Evolutionary conservation across 2,113 vertebrate genomes (phyloP).

Genomic region (Cavia aperea): DNA sequence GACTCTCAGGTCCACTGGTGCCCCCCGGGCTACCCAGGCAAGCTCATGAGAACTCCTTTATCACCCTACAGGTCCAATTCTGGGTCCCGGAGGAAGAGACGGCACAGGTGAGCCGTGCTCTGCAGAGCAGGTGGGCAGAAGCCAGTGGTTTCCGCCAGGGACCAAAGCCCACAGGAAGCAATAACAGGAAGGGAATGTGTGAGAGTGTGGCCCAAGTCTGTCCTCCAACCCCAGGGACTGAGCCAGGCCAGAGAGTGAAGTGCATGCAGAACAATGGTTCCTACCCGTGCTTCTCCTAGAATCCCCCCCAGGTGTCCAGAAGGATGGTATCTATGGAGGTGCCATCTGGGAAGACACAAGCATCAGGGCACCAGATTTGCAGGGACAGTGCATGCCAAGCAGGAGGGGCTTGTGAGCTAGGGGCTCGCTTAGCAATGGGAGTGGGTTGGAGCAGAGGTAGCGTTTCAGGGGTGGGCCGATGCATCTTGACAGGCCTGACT

Average conservation of each 20-base stretch:
- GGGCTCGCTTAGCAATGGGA: neutral
- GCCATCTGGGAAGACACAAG: neutral
- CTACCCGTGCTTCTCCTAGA: neutral
- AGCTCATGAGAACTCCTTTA: conserved; percentile 39
- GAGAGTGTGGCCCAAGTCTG: neutral
- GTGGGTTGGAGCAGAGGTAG: neutral
- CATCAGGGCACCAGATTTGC: neutral
- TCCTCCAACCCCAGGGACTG: neutral
- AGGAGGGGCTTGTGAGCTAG: neutral
- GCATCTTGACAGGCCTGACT: neutral
- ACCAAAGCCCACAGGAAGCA: neutral
- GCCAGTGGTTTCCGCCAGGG: neutral
- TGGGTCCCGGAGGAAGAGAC: conserved; percentile 90
- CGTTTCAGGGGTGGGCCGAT: neutral
- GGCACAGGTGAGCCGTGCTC: conserved; percentile 85
- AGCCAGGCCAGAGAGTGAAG: neutral
- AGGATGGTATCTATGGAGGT: neutral
- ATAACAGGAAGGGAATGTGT: too few relatives aligned
- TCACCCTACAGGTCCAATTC: conserved; percentile 85
- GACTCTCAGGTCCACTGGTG: neutral
- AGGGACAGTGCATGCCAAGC: neutral
- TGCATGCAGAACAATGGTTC: neutral
- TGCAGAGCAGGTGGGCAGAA: accelerated
- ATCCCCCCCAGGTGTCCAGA: neutral
- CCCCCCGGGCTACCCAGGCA: neutral